phyloP scores from a whole-genome alignment of 2,888 invertebrate species.

The Andrena bucephala region DNA sequence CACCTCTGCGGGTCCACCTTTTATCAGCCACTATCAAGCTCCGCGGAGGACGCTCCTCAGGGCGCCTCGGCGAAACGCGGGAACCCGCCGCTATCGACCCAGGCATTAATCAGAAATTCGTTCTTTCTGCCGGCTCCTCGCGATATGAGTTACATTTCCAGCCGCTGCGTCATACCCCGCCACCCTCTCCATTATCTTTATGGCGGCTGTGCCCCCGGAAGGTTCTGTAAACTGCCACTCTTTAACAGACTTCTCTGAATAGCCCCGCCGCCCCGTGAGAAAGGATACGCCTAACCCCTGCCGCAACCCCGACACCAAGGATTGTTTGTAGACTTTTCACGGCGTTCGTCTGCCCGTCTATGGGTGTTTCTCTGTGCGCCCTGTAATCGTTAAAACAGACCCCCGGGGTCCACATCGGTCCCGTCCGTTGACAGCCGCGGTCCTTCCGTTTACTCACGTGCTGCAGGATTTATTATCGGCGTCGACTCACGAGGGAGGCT shows the following conservation, averaged over 20 bases:
- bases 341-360: conserved; percentile 19
- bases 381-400: conserved; percentile 67
- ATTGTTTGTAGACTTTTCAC: conserved; percentile 63
- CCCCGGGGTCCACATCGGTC: conserved; percentile 51
- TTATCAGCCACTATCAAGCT: conserved; percentile 45
- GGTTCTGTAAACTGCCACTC: conserved; percentile 54
- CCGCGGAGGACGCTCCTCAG: background rate
- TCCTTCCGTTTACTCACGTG: conserved; percentile 72
- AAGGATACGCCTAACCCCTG: background rate
- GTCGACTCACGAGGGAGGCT: conserved; percentile 31
- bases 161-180: conserved; percentile 43
- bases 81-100: conserved; percentile 42
- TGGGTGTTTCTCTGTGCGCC: conserved; percentile 32
- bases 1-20: conserved; percentile 18
- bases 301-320: background rate
- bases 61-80: background rate
- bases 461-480: conserved; percentile 70
- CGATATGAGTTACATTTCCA: conserved; percentile 44
- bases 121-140: conserved; percentile 8
- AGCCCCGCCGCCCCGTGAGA: background rate
- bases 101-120: conserved; percentile 61
- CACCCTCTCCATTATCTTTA: conserved; percentile 64
- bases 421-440: conserved; percentile 66
- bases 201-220: conserved; percentile 26
- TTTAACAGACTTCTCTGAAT: background rate